These are phyloP conservation scores for Sinosuthora webbiana DNA, from an alignment of 2,113 vertebrate genomes.

Conservation along the genomic window DNA sequence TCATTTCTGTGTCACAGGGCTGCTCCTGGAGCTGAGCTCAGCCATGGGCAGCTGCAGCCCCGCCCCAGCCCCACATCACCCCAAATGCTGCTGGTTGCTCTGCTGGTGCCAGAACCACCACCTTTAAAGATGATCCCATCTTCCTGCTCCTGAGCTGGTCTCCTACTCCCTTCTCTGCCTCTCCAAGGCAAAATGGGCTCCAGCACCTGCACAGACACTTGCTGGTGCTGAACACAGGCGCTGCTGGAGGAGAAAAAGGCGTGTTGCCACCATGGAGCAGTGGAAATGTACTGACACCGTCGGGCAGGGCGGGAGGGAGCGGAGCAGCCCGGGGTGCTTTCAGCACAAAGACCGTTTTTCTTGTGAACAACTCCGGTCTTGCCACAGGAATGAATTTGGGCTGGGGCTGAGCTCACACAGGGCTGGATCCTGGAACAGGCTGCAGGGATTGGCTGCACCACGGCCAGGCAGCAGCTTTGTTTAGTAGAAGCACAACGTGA, in stretches of 20 bases:
- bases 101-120: not conserved
- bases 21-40: not conserved
- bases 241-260: not conserved
- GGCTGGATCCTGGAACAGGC: not conserved
- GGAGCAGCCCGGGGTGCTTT: not conserved
- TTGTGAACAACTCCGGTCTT: not conserved
- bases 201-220: not conserved
- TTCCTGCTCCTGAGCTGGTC: not conserved
- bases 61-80: not conserved
- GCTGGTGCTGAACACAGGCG: not conserved
- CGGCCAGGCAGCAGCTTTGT: not conserved
- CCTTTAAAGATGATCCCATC: not conserved
- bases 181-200: not conserved
- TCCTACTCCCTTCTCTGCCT: not conserved
- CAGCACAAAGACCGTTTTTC: not conserved
- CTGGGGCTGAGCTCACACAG: not conserved
- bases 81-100: accelerated
- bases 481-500: accelerated
- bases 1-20: accelerated
- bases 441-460: not conserved
- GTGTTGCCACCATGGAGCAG: not conserved
- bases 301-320: not conserved
- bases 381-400: not conserved
- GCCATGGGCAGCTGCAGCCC: not conserved
- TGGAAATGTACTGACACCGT: not conserved